Evolutionary conservation across 2,888 invertebrate genomes (phyloP).

Genomic region (Encarsia formosa): DNA sequence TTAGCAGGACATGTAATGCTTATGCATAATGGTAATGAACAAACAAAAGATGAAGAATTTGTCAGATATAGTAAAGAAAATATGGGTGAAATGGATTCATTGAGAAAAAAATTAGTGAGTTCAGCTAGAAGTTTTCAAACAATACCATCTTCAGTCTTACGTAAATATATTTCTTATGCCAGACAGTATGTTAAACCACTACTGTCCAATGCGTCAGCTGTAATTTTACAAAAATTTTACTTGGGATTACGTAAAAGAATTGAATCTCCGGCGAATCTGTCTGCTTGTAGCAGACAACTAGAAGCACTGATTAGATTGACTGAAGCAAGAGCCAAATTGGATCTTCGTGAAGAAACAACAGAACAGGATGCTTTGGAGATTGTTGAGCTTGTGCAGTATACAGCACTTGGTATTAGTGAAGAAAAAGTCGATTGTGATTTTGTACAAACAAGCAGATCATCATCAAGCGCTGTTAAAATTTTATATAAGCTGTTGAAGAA

Average conservation of each 20-base stretch:
- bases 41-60: conserved; percentile 6
- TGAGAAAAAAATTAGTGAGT: conserved; percentile 43
- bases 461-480: conserved; percentile 55
- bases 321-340: conserved; percentile 82
- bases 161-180: conserved; percentile 91
- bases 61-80: neutral
- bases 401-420: conserved; percentile 33
- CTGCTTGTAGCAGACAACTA: conserved; percentile 82
- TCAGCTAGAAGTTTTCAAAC: conserved; percentile 63
- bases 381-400: conserved; percentile 78
- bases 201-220: conserved; percentile 68
- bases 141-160: conserved; percentile 71
- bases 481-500: conserved; percentile 67
- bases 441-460: conserved; percentile 9
- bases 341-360: conserved; percentile 77
- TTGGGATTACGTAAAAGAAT: conserved; percentile 68
- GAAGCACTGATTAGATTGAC: conserved; percentile 84
- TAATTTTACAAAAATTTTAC: conserved; percentile 73
- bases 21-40: conserved; percentile 58
- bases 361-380: conserved; percentile 79
- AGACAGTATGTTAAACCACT: conserved; percentile 81
- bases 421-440: conserved; percentile 8
- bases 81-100: conserved; percentile 10
- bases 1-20: conserved; percentile 81
- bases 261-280: conserved; percentile 59